Percentiles rank a stretch among this genome's conserved stretches.
Conservation (phyloP, 2,888 invertebrate genomes). For the Drosophila longiperda region DNA sequence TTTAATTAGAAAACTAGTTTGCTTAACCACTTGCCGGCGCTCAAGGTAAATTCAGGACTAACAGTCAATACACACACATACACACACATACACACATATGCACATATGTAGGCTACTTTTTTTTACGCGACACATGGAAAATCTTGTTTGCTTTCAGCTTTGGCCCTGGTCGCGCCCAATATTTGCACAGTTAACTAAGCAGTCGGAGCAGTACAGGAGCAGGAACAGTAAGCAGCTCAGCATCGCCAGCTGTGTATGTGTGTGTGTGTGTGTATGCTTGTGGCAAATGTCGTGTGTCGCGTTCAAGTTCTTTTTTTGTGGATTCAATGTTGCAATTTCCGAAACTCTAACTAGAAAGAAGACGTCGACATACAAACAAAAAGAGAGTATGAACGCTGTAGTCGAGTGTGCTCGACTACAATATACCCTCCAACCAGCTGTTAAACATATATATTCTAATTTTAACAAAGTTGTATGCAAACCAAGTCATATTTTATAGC, state of each 20-base stretch:
- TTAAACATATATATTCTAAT: too few species aligned
- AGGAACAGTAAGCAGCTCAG: background rate
- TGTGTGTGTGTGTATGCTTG: slow-evolving; percentile 12
- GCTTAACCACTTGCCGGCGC: slow-evolving; percentile 21
- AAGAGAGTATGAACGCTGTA: too few species aligned
- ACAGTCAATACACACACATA: slow-evolving; percentile 7
- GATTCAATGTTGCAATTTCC: slow-evolving; percentile 47
- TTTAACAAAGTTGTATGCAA: too few species aligned
- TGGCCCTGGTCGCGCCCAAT: slow-evolving; percentile 46
- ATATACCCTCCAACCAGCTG: too few species aligned
- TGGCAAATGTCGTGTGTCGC: slow-evolving; percentile 34
- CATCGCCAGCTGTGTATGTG: background rate
- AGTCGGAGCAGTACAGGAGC: background rate
- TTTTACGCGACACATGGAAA: slow-evolving; percentile 22
- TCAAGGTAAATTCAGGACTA: slow-evolving; percentile 12
- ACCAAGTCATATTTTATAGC: too few species aligned
- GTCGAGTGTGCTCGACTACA: too few species aligned
- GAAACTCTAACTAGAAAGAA: slow-evolving; percentile 50
- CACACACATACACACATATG: background rate
- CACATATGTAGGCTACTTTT: background rate
- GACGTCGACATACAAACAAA: slow-evolving; percentile 5
- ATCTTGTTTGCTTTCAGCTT: slow-evolving; percentile 50
- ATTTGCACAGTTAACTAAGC: slow-evolving; percentile 62
- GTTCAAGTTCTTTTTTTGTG: slow-evolving; percentile 54
- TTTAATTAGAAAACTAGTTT: background rate